Evolutionary conservation across 1,140 invertebrate species (phyloP), one percentile per base, ranked within the genome.

Genomic region (Lepidotrigona ventralis): DNA sequence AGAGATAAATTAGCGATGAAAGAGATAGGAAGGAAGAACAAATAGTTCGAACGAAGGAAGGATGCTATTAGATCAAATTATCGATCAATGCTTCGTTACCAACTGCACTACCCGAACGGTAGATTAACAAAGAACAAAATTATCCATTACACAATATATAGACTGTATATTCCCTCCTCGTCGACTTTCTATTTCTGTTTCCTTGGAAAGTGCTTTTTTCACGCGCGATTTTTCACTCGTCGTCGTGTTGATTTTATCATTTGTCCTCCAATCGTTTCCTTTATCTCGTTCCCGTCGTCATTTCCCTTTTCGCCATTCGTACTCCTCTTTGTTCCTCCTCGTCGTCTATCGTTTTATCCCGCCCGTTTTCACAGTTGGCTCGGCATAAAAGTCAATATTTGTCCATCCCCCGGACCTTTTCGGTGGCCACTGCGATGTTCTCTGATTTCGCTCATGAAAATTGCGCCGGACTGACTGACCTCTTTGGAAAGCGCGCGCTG

Each of bases 311-410:
- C 66, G 63, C 63, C 81, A 58, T 80, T 53, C 39, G 56, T 58
- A 79, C 56, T 86, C 74, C 74, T 78, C 82, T 69, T 74, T 63
- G 46, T 46, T 8, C 39, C 5, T 29, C 63, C 63, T 64, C 39
- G 70, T 81, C 86, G 84, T 87, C 75, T 79, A n/a, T 83, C 85
- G 82, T 87, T 86, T 86, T 83, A 78, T 72, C 64, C 75, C 79
- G 46, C 64, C 39, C 64, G 78, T 56, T 70, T 60, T 88, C 75
- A 69, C 69, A 77, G 68, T 64, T 76, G 74, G 77, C 69, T 76
- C 66, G 70, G n/a, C 79, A 84, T 84, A 82, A 88, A 70, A 89
- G 87, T 90, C 87, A 92, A 93, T 92, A 93, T 92, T 92, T 92
- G 92, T 88, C 70, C 39, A 0, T 6, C 39, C 39, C 39, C 8